Percentiles rank a stretch among this genome's conserved stretches.
phyloP scores from a whole-genome alignment of 2,113 vertebrate species.

The Corythornis vintsioides region DNA sequence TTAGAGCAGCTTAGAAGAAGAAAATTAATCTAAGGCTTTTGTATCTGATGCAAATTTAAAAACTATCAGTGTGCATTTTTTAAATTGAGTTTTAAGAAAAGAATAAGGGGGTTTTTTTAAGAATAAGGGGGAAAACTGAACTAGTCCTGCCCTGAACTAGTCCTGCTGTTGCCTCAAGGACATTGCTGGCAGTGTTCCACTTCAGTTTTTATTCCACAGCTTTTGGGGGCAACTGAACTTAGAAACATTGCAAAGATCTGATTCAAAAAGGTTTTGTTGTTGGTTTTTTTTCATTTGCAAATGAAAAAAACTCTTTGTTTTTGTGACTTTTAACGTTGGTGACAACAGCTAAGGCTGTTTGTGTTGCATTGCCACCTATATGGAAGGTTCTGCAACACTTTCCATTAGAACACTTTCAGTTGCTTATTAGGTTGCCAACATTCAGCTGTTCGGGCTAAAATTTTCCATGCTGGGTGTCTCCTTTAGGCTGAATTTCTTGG shows the following conservation, averaged over 20 bases:
- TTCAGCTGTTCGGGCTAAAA: slow-evolving; percentile 52
- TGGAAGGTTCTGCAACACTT: slow-evolving; percentile 47
- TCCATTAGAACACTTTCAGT: slow-evolving; percentile 54
- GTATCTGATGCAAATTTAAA: slow-evolving; percentile 31
- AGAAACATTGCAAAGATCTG: background rate
- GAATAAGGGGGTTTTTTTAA: background rate
- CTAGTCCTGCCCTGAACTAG: no score
- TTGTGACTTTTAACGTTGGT: background rate
- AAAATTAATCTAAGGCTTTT: slow-evolving; percentile 48
- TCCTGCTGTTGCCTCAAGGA: background rate
- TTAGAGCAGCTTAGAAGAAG: slow-evolving; percentile 57
- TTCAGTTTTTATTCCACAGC: background rate
- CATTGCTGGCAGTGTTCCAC: background rate
- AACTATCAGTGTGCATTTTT: slow-evolving; percentile 35
- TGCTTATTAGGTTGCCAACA: slow-evolving; percentile 52
- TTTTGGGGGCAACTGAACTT: background rate
- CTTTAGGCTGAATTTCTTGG: slow-evolving; percentile 66
- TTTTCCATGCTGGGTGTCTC: slow-evolving; percentile 63
- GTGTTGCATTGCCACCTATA: slow-evolving; percentile 48
- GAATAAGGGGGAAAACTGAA: no score
- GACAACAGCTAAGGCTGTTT: background rate
- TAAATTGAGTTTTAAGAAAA: background rate
- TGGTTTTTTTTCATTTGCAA: background rate
- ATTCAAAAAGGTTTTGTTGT: background rate
- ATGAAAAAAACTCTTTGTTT: background rate